These are phyloP conservation scores for Hippoglossus stenolepis DNA, from an alignment of 2,113 vertebrate species.

Conservation along the genomic window DNA sequence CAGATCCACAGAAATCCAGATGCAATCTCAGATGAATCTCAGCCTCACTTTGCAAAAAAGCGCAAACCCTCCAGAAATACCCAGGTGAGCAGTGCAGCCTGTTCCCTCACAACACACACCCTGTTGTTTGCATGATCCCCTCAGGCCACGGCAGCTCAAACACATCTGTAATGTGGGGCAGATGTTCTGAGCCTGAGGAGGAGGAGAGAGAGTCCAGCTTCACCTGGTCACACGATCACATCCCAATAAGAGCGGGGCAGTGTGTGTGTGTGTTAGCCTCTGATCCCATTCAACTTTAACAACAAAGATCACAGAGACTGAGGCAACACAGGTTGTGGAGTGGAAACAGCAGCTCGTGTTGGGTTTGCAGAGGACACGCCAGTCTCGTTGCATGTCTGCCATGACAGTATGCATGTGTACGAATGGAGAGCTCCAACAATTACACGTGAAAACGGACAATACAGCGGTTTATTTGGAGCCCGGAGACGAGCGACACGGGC, in stretches of 20 bases:
- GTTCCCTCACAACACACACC: conserved; percentile 1
- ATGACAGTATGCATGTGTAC: not conserved
- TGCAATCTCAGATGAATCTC: too few relatives aligned
- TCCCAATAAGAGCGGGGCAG: not conserved
- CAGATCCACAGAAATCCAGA: not conserved
- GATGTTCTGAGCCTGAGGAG: not conserved
- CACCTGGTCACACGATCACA: not conserved
- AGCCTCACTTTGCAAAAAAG: not conserved
- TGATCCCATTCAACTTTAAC: not conserved
- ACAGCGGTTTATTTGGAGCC: too few relatives aligned
- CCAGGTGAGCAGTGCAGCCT: not conserved
- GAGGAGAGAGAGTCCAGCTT: not conserved
- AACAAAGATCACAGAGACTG: not conserved
- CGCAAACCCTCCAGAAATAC: not conserved
- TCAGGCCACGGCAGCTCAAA: not conserved
- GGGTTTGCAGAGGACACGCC: too few relatives aligned
- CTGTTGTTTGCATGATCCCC: not conserved
- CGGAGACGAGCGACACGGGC: not conserved
- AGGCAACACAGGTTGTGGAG: not conserved
- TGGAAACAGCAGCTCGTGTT: not conserved
- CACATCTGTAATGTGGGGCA: not conserved
- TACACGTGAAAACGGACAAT: not conserved
- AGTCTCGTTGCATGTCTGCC: not conserved
- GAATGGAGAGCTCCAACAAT: not conserved
- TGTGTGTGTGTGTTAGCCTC: not conserved